Base-by-base conservation (phyloP, 2,797 vertebrate species). In the Periophthalmus magnuspinnatus region DNA sequence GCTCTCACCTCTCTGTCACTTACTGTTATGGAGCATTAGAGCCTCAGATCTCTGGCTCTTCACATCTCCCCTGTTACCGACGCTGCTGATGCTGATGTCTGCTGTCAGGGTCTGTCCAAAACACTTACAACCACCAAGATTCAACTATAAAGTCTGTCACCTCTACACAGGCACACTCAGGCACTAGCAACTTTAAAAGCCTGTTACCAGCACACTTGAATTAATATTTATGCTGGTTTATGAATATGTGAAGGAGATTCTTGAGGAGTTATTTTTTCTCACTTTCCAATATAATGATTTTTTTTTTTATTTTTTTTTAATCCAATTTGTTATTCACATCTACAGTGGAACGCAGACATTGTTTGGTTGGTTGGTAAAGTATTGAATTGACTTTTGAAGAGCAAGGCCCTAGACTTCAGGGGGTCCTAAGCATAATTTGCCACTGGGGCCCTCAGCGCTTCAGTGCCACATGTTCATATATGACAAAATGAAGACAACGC, bases 201-300 rank as follows among this genome's bases (percentile, higher is more conserved):
- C 63, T 70, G 45, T 74, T 76, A 75, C 68, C 73, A 67, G 75
- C 70, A 79, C 22, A 55, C 65, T 61, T 52, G 17, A 58, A 68
- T 86, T 79, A 77, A 82, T 88, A 87, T 84, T 84, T 52, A 77
- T 76, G 67, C 38, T 21, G 59, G 55, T 33, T 69, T 57, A 63
- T 65, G 61, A 72, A 75, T 19, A 66, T 50, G 22, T 52, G 69
- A n/a, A 68, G 45, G 55, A 67, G 22, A 65, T 71, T 78, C 74
- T 17, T 52, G 14, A 68, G 33, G 36, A 45, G 28, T 14, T 2
- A 2, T 28, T 55, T 33, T 67, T 33, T 54, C 32, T 28, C 10
- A 56, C 10, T 28, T 28, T 56, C 5, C 50, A 8, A 54, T n/a
- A 28, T 24, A 56, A 56, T 11, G 21, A n/a, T n/a, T n/a, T n/a